A percentile compares a stretch with the other conserved stretches of the same genome.
phyloP scores from a whole-genome alignment of 1,140 invertebrate genomes.

The Aphaenogaster ashmeadi region DNA sequence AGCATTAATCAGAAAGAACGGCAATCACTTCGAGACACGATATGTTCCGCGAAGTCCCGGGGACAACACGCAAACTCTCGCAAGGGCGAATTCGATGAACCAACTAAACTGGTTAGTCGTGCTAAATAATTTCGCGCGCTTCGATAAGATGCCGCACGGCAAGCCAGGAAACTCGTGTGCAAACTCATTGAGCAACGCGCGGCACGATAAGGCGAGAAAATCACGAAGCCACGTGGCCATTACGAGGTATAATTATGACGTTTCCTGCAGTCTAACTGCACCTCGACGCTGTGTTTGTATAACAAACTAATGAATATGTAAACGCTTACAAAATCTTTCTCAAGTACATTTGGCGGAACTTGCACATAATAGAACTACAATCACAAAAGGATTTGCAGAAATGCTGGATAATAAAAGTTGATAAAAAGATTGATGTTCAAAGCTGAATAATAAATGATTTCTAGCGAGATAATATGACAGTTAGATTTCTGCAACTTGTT shows the following conservation, averaged over 20 bases:
- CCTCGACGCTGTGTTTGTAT: background rate
- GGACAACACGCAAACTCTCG: conserved; percentile 28
- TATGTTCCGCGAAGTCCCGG: conserved; percentile 40
- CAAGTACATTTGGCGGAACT: background rate
- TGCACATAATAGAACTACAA: background rate
- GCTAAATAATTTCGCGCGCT: conserved; percentile 55
- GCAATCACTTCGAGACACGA: conserved; percentile 60
- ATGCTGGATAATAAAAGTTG: background rate
- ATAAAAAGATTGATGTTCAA: background rate
- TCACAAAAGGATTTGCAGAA: background rate
- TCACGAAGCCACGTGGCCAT: conserved; percentile 44
- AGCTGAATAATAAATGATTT: background rate
- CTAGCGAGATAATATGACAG: background rate
- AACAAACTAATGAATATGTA: conserved; percentile 35
- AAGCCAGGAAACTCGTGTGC: conserved; percentile 47
- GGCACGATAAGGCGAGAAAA: conserved; percentile 48
- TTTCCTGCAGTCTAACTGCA: conserved; percentile 29
- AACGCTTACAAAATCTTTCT: background rate
- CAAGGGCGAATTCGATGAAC: conserved; percentile 59
- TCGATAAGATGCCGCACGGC: conserved; percentile 52
- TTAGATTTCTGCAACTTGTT: background rate
- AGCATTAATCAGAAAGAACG: conserved; percentile 76
- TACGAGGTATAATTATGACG: conserved; percentile 57
- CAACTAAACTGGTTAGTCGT: conserved; percentile 55
- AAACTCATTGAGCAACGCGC: conserved; percentile 43